These are phyloP conservation scores for Hylaeus volcanicus DNA, from an alignment of 1,140 invertebrate genomes.

Conservation along the genomic window DNA sequence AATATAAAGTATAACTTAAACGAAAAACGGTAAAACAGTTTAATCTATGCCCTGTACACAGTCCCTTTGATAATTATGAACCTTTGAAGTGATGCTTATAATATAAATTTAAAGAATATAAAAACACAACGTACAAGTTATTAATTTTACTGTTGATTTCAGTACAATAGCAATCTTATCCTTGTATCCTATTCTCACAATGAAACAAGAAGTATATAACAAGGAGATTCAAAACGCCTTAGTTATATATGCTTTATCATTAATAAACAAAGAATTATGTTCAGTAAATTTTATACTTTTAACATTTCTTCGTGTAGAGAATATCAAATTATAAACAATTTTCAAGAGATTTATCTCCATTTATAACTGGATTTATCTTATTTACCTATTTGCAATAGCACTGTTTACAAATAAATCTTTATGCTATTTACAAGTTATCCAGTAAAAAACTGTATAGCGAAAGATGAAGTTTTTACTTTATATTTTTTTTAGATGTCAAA, in stretches of 20 bases:
- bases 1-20: constrained; percentile 26
- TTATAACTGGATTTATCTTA: constrained; percentile 29
- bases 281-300: constrained; percentile 26
- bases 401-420: constrained; percentile 33
- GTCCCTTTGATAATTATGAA: constrained; percentile 31
- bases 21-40: constrained; percentile 31
- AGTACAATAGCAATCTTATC: constrained; percentile 24
- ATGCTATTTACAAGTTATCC: constrained; percentile 34
- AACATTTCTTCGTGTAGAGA: constrained; percentile 30
- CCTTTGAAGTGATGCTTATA: constrained; percentile 9
- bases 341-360: constrained; percentile 5
- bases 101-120: constrained; percentile 17
- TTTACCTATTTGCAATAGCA: constrained; percentile 25
- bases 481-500: constrained; percentile 11
- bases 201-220: constrained; percentile 42
- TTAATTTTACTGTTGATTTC: constrained; percentile 43
- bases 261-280: constrained; percentile 25
- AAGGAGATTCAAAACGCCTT: constrained; percentile 42
- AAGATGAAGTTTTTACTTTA: constrained; percentile 6
- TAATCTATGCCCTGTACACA: constrained; percentile 44
- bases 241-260: constrained; percentile 39
- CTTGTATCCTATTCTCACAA: constrained; percentile 19
- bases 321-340: constrained; percentile 42
- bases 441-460: constrained; percentile 10
- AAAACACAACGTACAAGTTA: constrained; percentile 38